Base-by-base conservation (phyloP, 2,888 invertebrate species). In the Agriotes lineatus region DNA sequence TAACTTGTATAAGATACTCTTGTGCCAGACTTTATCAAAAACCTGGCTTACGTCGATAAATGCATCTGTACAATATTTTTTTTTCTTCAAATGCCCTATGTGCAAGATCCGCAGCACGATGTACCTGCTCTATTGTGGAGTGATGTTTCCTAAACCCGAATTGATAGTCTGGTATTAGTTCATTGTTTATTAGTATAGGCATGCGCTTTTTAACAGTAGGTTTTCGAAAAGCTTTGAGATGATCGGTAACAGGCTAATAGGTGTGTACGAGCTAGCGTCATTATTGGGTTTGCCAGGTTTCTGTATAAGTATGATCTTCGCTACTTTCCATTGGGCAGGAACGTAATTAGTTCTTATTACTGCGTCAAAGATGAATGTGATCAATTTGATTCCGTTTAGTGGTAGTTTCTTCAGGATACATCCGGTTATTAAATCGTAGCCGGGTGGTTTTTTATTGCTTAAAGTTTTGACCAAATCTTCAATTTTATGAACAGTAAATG, bases 71-170 rank as follows among this genome's bases (percentile, higher is more conserved):
- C 37, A 37, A 35, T 56, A 56, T 56, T 56, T 22, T 33, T n/a
- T 37, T 37, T 37, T 22, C 56, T 56, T 56, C 37, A 33, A 25
- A 37, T 7, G 56, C 37, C 16, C 25, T 37, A 37, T 56, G 18
- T 56, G 19, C 18, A 37, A 33, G 22, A 48, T 22, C 6, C 9
- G 22, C 42, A 14, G 20, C 42, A 9, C 57, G 42, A 42, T 42
- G 57, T n/a, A 57, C 57, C 18, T 57, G 22, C 19, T 22, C 57
- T 10, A 57, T 56, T 25, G 56, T 54, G 33, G 56, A 56, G 20
- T 56, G 56, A 9, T 56, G 56, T 19, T 19, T 56, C 16, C 37
- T 35, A 22, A 48, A 48, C 9, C 48, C 48, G n/a, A 19, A 48
- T 12, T 20, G 48, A n/a, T 48, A 19, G 56, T 56, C 37, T 9